Evolutionary conservation across 1,140 invertebrate species (phyloP).

Genomic region (Bombus picipes): DNA sequence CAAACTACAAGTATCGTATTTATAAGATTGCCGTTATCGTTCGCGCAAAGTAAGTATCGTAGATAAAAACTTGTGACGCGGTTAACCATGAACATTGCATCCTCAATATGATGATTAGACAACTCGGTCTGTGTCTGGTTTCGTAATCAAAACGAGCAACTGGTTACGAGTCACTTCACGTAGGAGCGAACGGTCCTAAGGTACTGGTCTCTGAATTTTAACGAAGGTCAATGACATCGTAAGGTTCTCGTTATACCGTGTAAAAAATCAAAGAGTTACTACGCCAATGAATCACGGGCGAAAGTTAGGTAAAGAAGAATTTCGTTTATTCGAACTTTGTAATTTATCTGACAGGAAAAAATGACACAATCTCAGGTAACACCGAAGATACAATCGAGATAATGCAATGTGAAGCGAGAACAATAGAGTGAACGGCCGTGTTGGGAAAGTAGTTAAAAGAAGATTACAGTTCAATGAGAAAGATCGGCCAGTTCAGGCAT

Average conservation of each 20-base stretch:
- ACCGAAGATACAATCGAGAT: too few species aligned
- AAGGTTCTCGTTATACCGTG: not conserved
- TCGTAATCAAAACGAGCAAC: constrained; percentile 25
- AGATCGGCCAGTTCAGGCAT: constrained; percentile 5
- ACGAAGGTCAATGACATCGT: constrained; percentile 32
- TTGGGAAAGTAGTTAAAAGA: constrained; percentile 1
- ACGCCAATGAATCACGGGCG: not conserved
- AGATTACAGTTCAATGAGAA: constrained; percentile 6
- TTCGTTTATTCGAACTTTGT: too few species aligned
- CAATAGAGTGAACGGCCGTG: not conserved
- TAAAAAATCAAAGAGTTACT: not conserved
- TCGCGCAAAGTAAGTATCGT: not conserved
- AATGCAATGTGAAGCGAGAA: not conserved
- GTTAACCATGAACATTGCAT: not conserved
- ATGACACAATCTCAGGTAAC: too few species aligned
- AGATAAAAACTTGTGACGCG: not conserved
- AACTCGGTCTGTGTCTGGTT: not conserved
- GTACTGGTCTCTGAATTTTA: constrained; percentile 36
- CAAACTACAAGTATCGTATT: not conserved
- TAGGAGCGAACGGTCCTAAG: constrained; percentile 1
- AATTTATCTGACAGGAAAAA: too few species aligned
- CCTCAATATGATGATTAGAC: not conserved
- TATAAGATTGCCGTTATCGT: not conserved
- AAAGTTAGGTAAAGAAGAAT: too few species aligned
- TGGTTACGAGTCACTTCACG: constrained; percentile 28